Evolutionary conservation across 2,113 vertebrate genomes (phyloP).

Genomic region (Pteropus alecto): DNA sequence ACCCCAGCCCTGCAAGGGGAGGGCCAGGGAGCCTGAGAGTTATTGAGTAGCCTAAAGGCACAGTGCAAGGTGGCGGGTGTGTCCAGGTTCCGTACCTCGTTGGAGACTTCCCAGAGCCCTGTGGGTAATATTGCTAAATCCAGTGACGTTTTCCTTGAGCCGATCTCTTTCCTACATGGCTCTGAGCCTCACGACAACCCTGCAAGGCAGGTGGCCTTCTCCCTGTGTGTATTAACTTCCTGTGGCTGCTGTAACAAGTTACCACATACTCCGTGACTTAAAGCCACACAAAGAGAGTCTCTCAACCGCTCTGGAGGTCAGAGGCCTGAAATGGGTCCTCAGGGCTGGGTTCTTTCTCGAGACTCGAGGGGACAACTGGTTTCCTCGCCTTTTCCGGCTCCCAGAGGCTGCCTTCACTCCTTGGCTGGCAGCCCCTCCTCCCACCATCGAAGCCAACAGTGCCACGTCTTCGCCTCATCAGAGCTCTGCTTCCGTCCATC

Average conservation of each 20-base stretch:
- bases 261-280: neutral
- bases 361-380: no score
- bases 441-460: neutral
- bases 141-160: no score
- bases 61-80: accelerated
- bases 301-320: neutral
- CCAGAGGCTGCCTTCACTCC: neutral
- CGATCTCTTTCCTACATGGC: neutral
- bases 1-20: neutral
- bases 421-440: neutral
- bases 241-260: neutral
- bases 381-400: neutral
- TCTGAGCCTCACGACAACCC: neutral
- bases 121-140: accelerated
- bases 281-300: neutral
- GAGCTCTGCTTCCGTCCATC: neutral
- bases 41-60: neutral
- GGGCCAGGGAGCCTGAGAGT: neutral
- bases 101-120: neutral
- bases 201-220: neutral
- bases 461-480: no score
- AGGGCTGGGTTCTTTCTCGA: no score
- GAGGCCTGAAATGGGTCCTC: neutral
- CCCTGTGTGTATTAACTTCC: neutral
- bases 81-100: accelerated